A percentile compares a stretch with the other conserved stretches of the same genome.
Evolutionary conservation across 2,888 invertebrate genomes (phyloP).

Genomic region (Nomada lathburiana): DNA sequence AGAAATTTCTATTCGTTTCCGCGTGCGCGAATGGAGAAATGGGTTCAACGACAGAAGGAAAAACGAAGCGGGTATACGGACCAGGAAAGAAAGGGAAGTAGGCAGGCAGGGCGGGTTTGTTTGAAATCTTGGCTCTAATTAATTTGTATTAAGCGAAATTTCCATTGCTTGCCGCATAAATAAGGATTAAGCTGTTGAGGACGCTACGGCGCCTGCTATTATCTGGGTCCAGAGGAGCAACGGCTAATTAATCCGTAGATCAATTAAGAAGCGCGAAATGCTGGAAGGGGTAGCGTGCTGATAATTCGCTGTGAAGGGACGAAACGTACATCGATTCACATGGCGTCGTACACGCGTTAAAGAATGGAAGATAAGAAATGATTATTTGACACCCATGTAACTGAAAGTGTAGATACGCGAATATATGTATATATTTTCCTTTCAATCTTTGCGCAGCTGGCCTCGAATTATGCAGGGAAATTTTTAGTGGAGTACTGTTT

Average conservation of each 20-base stretch:
- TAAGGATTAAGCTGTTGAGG: constrained; percentile 68
- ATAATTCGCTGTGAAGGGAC: constrained; percentile 36
- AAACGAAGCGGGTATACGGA: background rate
- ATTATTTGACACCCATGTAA: constrained; percentile 32
- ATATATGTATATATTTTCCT: background rate
- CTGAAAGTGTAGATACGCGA: background rate
- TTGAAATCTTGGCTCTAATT: constrained; percentile 53
- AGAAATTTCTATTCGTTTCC: constrained; percentile 23
- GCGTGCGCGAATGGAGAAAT: background rate
- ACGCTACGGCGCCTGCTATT: constrained; percentile 19
- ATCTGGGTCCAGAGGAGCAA: constrained; percentile 32
- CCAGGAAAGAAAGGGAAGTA: background rate
- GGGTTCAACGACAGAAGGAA: background rate
- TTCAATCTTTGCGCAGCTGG: background rate
- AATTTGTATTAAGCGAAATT: constrained; percentile 70
- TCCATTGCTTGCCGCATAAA: constrained; percentile 65
- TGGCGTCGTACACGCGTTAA: constrained; percentile 22
- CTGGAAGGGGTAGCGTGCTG: constrained; percentile 3
- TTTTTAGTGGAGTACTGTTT: background rate
- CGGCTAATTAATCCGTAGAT: constrained; percentile 74
- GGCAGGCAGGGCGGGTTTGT: background rate
- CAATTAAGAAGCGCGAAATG: constrained; percentile 64
- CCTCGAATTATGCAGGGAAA: constrained; percentile 22
- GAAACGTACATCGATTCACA: constrained; percentile 28
- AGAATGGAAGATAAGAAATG: constrained; percentile 9